These are phyloP conservation scores for Ahaetulla prasina DNA, from an alignment of 2,113 vertebrate genomes.

Conservation along the genomic window DNA sequence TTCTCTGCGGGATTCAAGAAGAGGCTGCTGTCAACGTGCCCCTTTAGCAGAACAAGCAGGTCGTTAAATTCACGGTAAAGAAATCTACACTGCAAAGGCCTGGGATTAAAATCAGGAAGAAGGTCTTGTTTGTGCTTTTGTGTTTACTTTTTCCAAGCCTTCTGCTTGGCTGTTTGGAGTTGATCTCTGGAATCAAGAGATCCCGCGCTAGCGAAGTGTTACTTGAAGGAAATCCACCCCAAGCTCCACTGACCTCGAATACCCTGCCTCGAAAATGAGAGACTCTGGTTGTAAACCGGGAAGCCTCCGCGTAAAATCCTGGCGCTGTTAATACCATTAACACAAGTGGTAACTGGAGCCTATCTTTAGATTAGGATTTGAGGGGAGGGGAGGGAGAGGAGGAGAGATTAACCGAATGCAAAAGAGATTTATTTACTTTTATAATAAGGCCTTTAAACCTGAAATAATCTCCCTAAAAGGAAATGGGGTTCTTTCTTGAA, in stretches of 20 bases:
- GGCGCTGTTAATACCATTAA: background rate
- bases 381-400: background rate
- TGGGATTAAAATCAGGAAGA: background rate
- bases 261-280: background rate
- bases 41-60: background rate
- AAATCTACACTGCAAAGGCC: background rate
- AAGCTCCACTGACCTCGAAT: too few species aligned
- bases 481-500: background rate
- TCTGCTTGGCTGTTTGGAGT: background rate
- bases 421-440: background rate
- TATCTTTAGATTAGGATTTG: background rate
- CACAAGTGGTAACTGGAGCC: too few species aligned
- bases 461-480: background rate
- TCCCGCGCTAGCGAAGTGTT: background rate
- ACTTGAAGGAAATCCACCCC: background rate
- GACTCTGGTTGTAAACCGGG: background rate
- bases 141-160: background rate
- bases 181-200: background rate
- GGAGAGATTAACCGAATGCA: background rate
- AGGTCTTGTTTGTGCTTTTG: background rate
- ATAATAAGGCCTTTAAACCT: background rate
- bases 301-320: background rate
- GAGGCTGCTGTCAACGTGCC: fast-evolving
- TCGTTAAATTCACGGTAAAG: background rate
- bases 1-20: background rate